These are phyloP conservation scores for Zhuqinia jingwanae DNA, from an alignment of 2,888 invertebrate species.

Conservation along the genomic window DNA sequence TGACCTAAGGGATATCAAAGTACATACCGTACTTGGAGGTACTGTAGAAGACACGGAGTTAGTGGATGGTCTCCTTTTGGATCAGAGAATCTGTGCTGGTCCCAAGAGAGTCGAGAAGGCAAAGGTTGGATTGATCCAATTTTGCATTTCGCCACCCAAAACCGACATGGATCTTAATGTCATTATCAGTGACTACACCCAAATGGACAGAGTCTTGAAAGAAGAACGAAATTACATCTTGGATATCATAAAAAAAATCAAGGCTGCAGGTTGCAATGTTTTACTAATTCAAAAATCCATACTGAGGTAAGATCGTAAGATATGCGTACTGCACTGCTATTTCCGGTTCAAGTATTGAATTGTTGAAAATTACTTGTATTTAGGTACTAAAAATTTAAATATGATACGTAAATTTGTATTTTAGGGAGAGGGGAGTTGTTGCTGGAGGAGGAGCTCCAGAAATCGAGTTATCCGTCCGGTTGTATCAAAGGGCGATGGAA, in stretches of 20 bases:
- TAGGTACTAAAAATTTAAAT: too few species aligned
- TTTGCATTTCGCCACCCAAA: conserved; percentile 99
- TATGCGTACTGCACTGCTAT: too few species aligned
- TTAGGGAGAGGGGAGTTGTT: conserved; percentile 92
- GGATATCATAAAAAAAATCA: conserved; percentile 99
- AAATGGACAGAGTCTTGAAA: conserved; percentile 98
- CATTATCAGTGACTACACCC: conserved; percentile 98
- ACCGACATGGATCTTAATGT: conserved; percentile 99
- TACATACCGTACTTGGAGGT: conserved; percentile 97
- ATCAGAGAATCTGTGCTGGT: conserved; percentile 94
- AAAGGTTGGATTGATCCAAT: conserved; percentile 99
- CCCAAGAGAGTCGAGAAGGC: conserved; percentile 98
- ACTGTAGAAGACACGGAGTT: conserved; percentile 98
- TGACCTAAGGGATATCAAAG: conserved; percentile 96
- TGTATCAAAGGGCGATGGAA: conserved; percentile 90
- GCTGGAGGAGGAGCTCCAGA: conserved; percentile 91
- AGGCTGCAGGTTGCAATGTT: conserved; percentile 99
- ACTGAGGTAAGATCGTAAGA: conserved; percentile 86
- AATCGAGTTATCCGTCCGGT: conserved; percentile 89
- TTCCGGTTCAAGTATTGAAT: too few species aligned
- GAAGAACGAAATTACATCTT: conserved; percentile 99
- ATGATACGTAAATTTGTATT: too few species aligned
- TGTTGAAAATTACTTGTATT: too few species aligned
- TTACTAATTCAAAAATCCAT: conserved; percentile 94
- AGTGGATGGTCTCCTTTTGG: conserved; percentile 96